phyloP scores from a whole-genome alignment of 2,888 invertebrate genomes.

The Orchesella flavescens region DNA sequence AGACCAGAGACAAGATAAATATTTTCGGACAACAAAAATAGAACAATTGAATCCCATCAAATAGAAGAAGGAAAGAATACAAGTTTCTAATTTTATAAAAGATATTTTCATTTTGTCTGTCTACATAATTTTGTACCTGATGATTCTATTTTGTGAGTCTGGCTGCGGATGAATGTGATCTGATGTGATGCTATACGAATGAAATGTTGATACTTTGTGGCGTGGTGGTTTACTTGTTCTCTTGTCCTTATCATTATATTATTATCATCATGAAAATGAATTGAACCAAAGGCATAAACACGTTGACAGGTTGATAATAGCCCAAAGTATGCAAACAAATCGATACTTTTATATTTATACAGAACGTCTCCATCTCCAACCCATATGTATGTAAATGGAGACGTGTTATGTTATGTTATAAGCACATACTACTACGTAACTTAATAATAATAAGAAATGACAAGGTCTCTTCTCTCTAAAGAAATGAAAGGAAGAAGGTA shows the following conservation, averaged over 20 bases:
- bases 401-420: not conserved
- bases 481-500: not conserved
- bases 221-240: too few relatives aligned
- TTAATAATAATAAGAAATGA: slow-evolving; percentile 3
- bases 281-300: slow-evolving; percentile 9
- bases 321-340: slow-evolving; percentile 39
- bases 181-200: not conserved
- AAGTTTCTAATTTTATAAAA: not conserved
- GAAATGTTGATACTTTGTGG: too few relatives aligned
- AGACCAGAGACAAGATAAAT: not conserved
- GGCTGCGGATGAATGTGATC: too few relatives aligned
- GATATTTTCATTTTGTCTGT: not conserved
- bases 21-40: slow-evolving; percentile 16
- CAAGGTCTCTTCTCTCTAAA: not conserved
- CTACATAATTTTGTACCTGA: not conserved
- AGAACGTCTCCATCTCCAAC: not conserved
- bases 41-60: not conserved
- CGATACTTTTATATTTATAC: not conserved
- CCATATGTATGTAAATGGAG: slow-evolving; percentile 5
- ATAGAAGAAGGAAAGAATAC: not conserved
- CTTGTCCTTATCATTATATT: too few relatives aligned
- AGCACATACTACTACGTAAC: not conserved
- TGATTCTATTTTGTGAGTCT: too few relatives aligned
- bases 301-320: slow-evolving; percentile 45
- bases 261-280: too few relatives aligned